Base-by-base conservation (phyloP, 2,113 vertebrate genomes). In the Oreochromis spilurus region DNA sequence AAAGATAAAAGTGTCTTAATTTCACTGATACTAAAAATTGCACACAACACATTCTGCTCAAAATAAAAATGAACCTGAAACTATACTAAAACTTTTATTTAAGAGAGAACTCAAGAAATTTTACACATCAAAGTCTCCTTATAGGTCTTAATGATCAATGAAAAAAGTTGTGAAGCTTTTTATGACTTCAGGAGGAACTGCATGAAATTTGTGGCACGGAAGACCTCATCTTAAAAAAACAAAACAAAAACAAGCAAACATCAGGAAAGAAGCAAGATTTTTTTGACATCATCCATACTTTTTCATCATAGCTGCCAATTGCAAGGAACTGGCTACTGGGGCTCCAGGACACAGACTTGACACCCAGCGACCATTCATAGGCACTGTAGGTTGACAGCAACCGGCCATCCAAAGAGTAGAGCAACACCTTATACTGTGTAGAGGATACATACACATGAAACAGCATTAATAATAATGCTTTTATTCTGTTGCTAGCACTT, bases 251-350 rank as follows among this genome's bases (percentile, higher is more conserved):
- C 48, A 14, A 43, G 40, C 21, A 48, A 75, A 29, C 0, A 50
- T 77, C 6, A 31, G 70, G 43, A 50, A 50, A n/a, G 70, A 50
- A 77, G 24, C 9, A 31, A 0, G 2, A 2, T 0, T 2, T 52
- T 54, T 77, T 52, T 77, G 4, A 31, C 8, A 62, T 16, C 21
- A 26, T 53, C 7, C 58, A 57, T 89, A 99, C 99, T 96, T 99
- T 99, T 84, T 98, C 98, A 54, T 99, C 99, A 4, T 97, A 99
- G 96, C 99, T 99, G 70, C 99, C 98, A 3, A 99, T 90, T 0
- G 97, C 98, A 93, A 99, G 95, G 93, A 99, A 99, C 83, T 99
- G 98, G 40, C 98, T 99, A 96, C 97, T 99, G 91, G 98, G 98
- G 85, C 98, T 98, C 99, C 99, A 99, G 43, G 97, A 84, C 0